Base-by-base conservation (phyloP, 2,888 invertebrate species). In the Empis stercorea region DNA sequence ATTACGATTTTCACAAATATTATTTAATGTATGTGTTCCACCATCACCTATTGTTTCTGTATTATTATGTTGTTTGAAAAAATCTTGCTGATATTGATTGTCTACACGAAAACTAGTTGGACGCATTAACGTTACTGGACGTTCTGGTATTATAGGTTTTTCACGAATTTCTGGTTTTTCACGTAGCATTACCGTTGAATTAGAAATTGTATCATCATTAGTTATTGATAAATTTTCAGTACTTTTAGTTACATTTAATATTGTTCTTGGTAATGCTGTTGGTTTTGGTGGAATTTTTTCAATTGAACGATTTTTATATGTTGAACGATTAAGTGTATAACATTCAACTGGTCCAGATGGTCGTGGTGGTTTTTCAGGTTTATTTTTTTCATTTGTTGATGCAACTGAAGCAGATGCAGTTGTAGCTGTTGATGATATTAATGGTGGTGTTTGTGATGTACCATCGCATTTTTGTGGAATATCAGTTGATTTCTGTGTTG, bases 61-160 rank as follows among this genome's bases (percentile, higher is more conserved):
- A 27, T 27, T 27, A 27, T 27, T 27, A 23, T 16, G 16, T 17
- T 27, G 23, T 15, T 44, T 23, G 3, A 40, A 38, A 7, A 36
- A 38, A 11, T 38, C 45, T 4, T 16, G 34, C 10, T 48, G 34
- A 9, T 42, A 41, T 23, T 43, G 38, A 4, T 44, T 36, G 17
- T 50, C 42, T 4, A 48, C 41, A 41, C 51, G 34, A 37, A 52
- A 52, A 43, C 52, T 51, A 9, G 52, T 48, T 20, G 55, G 52
- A 4, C 54, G 45, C 49, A 54, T 49, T 23, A 55, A 42, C 6
- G 55, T 53, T 15, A 49, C 41, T 16, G 87, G 87, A 47, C 88
- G 75, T 64, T 87, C 86, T 44, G 88, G 88, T 54, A 88, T 78
- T 44, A 82, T 83, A 7, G 88, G 88, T 66, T 88, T 88, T 61